Base-by-base conservation (phyloP, 2,113 vertebrate genomes). In the Oophaga pumilio region DNA sequence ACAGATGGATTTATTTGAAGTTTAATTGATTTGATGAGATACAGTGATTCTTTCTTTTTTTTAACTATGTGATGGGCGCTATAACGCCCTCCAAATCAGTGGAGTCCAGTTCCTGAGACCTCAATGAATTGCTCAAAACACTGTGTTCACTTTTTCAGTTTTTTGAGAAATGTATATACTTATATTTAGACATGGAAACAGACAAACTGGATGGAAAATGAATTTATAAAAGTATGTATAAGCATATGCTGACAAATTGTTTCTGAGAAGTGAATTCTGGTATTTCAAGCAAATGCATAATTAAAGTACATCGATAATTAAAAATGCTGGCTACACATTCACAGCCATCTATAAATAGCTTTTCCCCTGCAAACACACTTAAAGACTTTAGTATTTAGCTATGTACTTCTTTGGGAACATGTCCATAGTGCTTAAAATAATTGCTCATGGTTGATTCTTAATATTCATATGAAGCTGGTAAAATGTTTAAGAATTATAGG, bases 291-390 rank as follows among this genome's bases (percentile, higher is more conserved):
- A 57, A 81, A 82, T 73, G 52, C 78, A 73, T 87, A 87, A 87
- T 73, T 87, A 56, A 77, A 79, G 33, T 33, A 79, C 60, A 79
- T 28, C 64, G 22, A 13, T 74, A 81, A 82, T 87, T 82, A 81
- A 81, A 87, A 87, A 80, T 87, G 52, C 24, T 69, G 28, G 26
- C 0, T 60, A 73, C 85, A 73, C 78, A 66, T 82, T 82, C 85
- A 87, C 78, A 81, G 60, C 28, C 26, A 26, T 56, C 77, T 87
- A 81, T 73, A 87, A 81, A 87, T 82, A 87, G 43, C 64, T 11
- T 7, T 77, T 74, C 22, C 33, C 50, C 74, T 66, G 59, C 15
- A 77, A 50, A 85, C 66, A 56, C 60, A 43, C 56, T 43, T 12
- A 66, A 82, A 22, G 3, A 20, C 59, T 64, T 49, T 49, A 43